A percentile compares a stretch with the other conserved stretches of the same genome.
Conservation (phyloP, 2,113 vertebrate genomes). For the Pachycephala philippinensis region DNA sequence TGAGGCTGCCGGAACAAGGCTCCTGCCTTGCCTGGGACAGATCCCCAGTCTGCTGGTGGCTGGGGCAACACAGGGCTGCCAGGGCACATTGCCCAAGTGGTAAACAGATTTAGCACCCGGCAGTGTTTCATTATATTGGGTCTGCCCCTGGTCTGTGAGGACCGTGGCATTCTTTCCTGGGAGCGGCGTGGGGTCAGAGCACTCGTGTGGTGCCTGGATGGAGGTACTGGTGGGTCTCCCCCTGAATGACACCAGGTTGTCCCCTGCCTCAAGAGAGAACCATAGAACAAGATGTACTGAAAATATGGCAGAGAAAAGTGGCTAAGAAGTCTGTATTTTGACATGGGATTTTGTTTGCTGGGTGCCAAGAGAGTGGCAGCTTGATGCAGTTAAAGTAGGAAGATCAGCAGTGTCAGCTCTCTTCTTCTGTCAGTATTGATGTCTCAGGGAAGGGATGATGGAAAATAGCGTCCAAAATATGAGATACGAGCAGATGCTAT, state of each 20-base stretch:
- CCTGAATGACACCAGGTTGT: fast-evolving
- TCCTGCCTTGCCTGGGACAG: neutral
- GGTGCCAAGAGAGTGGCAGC: neutral
- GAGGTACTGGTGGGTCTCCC: neutral
- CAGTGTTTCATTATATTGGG: neutral
- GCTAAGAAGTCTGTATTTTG: neutral
- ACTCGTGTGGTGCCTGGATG: fast-evolving
- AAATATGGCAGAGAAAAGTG: neutral
- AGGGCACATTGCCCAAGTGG: fast-evolving
- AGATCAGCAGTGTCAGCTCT: neutral
- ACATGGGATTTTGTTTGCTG: neutral
- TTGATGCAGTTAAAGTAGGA: neutral
- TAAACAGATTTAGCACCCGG: neutral
- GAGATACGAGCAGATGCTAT: neutral
- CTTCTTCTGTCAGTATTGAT: neutral
- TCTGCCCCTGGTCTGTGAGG: fast-evolving
- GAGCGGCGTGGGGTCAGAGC: fast-evolving
- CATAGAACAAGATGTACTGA: neutral
- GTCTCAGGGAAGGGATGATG: neutral
- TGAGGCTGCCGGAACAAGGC: neutral
- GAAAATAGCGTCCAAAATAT: neutral
- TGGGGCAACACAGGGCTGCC: neutral
- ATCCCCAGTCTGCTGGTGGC: neutral
- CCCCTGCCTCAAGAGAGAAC: neutral
- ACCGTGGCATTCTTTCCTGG: fast-evolving